These are phyloP conservation scores for Dioctria rufipes DNA, from an alignment of 2,888 invertebrate species.

Conservation along the genomic window DNA sequence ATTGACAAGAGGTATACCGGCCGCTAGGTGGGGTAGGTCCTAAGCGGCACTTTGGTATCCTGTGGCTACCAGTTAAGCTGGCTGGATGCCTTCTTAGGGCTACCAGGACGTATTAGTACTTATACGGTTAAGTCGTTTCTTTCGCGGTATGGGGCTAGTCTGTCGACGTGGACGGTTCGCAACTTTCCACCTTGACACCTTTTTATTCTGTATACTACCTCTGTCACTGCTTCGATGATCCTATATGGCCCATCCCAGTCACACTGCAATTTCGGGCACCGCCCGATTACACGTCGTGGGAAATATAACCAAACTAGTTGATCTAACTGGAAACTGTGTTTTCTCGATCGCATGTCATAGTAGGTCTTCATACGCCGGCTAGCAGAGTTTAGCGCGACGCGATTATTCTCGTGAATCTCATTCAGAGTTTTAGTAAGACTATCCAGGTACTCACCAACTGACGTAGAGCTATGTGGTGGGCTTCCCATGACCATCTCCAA, in stretches of 20 bases:
- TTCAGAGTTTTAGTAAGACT: background rate
- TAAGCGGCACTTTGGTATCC: too few relatives aligned
- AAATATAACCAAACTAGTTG: too few relatives aligned
- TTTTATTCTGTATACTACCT: background rate
- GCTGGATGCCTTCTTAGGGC: too few relatives aligned
- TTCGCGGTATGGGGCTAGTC: background rate
- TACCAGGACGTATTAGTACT: too few relatives aligned
- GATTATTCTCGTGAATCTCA: background rate
- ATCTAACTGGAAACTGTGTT: background rate
- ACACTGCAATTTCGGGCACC: too few relatives aligned
- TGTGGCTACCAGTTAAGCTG: too few relatives aligned
- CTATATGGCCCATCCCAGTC: too few relatives aligned
- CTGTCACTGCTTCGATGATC: background rate
- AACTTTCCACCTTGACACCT: background rate
- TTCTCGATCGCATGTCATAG: background rate
- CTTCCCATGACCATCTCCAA: constrained; percentile 43
- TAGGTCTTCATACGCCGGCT: background rate
- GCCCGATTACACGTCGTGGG: too few relatives aligned
- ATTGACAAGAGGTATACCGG: too few relatives aligned
- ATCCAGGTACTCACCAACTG: background rate
- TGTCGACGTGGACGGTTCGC: background rate
- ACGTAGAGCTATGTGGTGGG: background rate
- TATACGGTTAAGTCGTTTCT: too few relatives aligned
- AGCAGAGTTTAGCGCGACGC: background rate
- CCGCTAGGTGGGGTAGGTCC: too few relatives aligned